These are phyloP conservation scores for Meloidogyne floridensis DNA, from an alignment of 1,140 invertebrate genomes.

Conservation along the genomic window DNA sequence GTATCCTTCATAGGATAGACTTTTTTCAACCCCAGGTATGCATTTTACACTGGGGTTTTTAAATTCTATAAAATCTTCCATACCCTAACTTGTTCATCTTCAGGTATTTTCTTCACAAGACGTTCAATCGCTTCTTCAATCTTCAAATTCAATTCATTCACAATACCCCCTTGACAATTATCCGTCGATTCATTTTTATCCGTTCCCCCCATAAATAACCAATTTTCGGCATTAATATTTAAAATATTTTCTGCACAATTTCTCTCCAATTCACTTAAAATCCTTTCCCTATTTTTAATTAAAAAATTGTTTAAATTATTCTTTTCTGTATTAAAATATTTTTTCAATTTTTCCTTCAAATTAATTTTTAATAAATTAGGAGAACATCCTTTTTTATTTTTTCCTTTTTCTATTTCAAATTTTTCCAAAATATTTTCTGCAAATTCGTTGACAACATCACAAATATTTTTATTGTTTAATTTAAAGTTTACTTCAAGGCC, in stretches of 20 bases:
- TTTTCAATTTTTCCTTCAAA: slow-evolving; percentile 1
- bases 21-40: no score
- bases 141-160: slow-evolving; percentile 6
- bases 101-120: not conserved
- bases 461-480: not conserved
- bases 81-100: not conserved
- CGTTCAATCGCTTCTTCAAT: not conserved
- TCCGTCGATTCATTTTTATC: slow-evolving; percentile 3
- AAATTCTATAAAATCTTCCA: no score
- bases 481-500: not conserved
- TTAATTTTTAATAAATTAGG: not conserved
- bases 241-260: not conserved
- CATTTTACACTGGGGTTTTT: no score
- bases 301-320: not conserved
- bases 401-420: not conserved
- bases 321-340: slow-evolving; percentile 10
- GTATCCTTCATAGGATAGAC: no score
- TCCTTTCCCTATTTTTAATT: slow-evolving; percentile 3
- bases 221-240: not conserved
- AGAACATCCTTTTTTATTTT: not conserved
- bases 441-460: not conserved
- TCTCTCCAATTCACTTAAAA: not conserved
- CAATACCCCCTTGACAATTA: not conserved
- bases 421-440: slow-evolving; percentile 1
- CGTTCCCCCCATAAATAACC: slow-evolving; percentile 1